Conservation (phyloP, 1,140 invertebrate species). For the Campodea augens region DNA sequence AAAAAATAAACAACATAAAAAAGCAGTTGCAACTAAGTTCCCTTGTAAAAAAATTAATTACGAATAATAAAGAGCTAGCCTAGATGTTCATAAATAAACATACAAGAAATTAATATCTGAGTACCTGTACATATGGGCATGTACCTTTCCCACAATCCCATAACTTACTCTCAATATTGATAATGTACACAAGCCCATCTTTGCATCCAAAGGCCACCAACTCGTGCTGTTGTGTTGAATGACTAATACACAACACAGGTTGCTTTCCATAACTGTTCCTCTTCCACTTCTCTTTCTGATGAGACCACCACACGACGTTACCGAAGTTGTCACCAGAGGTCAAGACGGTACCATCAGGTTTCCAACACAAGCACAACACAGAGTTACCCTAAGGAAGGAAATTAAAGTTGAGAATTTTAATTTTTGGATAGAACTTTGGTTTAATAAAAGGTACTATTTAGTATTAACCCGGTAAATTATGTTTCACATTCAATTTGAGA, state of each 20-base stretch:
- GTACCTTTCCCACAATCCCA: no score
- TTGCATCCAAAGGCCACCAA: conserved; percentile 43
- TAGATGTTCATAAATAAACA: neutral
- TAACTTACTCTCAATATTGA: conserved; percentile 32
- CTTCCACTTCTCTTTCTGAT: conserved; percentile 29
- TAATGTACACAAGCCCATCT: conserved; percentile 37
- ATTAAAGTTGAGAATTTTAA: no score
- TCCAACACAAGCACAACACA: conserved; percentile 31
- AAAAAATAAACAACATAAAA: no score
- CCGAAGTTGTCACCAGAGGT: conserved; percentile 37
- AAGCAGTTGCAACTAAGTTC: no score
- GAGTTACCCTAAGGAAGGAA: no score
- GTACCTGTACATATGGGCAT: no score
- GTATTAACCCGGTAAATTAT: no score
- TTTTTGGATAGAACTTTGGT: no score
- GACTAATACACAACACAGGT: conserved; percentile 31
- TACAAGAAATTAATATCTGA: neutral
- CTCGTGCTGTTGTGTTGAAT: conserved; percentile 37
- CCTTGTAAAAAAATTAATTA: no score
- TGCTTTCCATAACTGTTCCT: conserved; percentile 26
- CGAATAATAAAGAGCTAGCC: neutral
- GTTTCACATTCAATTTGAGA: no score
- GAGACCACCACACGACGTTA: conserved; percentile 40
- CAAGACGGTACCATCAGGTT: conserved; percentile 26
- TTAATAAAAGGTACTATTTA: no score